A percentile compares a stretch with the other conserved stretches of the same genome.
phyloP scores from a whole-genome alignment of 2,888 invertebrate species.

The Synanthedon myopaeformis region DNA sequence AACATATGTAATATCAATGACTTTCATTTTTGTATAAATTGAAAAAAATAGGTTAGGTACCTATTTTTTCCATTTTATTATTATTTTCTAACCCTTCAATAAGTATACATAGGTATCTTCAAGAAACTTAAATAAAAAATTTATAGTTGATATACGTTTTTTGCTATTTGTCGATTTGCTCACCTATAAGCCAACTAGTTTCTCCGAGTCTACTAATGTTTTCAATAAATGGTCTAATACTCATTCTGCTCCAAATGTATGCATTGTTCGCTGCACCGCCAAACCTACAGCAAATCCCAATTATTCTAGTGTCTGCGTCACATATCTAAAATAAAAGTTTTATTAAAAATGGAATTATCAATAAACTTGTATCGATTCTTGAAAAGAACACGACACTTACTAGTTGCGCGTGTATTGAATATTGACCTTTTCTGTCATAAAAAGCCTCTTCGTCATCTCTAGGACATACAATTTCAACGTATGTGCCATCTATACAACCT shows the following conservation, averaged over 20 bases:
- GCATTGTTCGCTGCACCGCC: constrained; percentile 29
- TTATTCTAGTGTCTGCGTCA: constrained; percentile 37
- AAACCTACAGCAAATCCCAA: constrained; percentile 40
- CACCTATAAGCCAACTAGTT: constrained; percentile 38
- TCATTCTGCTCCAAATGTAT: constrained; percentile 41
- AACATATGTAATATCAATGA: too few relatives aligned
- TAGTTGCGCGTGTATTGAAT: constrained; percentile 41
- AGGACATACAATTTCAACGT: constrained; percentile 39
- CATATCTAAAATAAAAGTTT: constrained; percentile 23
- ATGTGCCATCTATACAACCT: constrained; percentile 37
- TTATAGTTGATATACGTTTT: background rate
- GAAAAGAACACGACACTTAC: constrained; percentile 19
- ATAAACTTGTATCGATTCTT: constrained; percentile 16
- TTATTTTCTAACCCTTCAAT: too few relatives aligned
- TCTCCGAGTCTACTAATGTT: constrained; percentile 33
- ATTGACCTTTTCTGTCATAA: constrained; percentile 36
- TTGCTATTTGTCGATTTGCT: background rate
- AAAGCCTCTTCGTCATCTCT: constrained; percentile 45
- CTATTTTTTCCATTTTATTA: too few relatives aligned
- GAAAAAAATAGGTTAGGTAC: too few relatives aligned
- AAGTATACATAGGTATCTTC: background rate
- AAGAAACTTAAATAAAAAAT: background rate
- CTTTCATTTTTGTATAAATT: background rate
- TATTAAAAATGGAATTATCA: background rate
- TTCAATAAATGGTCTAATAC: constrained; percentile 27